Percentiles rank a stretch among this genome's conserved stretches.
These are phyloP conservation scores for Hoplostethus mediterraneus DNA, from an alignment of 2,797 vertebrate species.

Conservation along the genomic window DNA sequence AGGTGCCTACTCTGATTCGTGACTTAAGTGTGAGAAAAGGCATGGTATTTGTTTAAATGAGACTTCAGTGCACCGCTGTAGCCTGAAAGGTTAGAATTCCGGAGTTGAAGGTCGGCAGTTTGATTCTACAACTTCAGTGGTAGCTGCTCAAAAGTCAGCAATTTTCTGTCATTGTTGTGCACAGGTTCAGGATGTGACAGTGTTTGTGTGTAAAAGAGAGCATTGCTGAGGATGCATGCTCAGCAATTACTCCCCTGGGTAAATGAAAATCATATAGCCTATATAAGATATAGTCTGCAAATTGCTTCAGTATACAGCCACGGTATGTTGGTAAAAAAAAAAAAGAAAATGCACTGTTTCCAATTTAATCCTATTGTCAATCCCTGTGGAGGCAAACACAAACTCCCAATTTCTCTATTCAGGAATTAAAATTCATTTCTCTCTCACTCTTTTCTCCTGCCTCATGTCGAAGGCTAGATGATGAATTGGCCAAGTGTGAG, in stretches of 20 bases:
- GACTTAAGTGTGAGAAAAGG: background rate
- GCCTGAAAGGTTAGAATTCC: background rate
- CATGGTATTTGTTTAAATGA: background rate
- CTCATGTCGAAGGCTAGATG: conserved; percentile 56
- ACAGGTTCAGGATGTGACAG: too few species aligned
- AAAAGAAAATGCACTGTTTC: background rate
- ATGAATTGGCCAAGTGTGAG: conserved; percentile 76
- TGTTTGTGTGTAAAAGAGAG: too few species aligned
- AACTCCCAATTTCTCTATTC: conserved; percentile 47
- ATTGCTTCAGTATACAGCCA: too few species aligned
- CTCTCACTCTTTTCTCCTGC: conserved; percentile 4
- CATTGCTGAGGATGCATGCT: too few species aligned
- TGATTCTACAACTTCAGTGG: too few species aligned
- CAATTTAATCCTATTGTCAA: conserved; percentile 31
- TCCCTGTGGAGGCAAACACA: conserved; percentile 33
- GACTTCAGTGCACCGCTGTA: background rate
- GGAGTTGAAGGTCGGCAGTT: background rate
- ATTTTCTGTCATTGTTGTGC: too few species aligned
- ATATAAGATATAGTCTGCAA: too few species aligned
- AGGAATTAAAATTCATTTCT: conserved; percentile 62
- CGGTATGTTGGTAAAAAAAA: background rate
- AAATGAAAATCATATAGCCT: too few species aligned
- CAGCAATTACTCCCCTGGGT: too few species aligned
- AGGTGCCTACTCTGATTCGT: background rate
- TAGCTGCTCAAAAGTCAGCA: too few species aligned